Percentiles rank a stretch among this genome's conserved stretches.
phyloP scores from a whole-genome alignment of 1,140 invertebrate species.

The Heliothis subflexa region DNA sequence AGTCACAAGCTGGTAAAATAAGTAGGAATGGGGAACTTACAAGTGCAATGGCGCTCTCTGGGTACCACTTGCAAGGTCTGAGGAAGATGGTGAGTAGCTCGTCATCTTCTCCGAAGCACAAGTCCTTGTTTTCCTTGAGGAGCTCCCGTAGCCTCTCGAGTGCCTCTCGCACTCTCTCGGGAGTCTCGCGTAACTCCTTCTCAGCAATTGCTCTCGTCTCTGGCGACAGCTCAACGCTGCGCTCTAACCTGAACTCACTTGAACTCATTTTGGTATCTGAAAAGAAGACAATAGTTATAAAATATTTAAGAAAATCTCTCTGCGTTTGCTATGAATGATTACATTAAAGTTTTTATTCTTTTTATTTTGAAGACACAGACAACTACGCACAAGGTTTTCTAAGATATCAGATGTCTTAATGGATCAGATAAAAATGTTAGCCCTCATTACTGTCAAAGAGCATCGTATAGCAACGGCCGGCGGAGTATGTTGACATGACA shows the following conservation, averaged over 20 bases:
- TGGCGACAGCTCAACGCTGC: slow-evolving; percentile 74
- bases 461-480: slow-evolving; percentile 10
- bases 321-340: background rate
- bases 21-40: slow-evolving; percentile 80
- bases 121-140: slow-evolving; percentile 88
- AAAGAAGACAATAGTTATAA: background rate
- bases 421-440: slow-evolving; percentile 6
- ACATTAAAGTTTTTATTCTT: background rate
- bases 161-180: slow-evolving; percentile 88
- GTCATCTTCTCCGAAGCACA: slow-evolving; percentile 90
- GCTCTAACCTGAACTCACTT: slow-evolving; percentile 78
- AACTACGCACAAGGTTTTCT: background rate
- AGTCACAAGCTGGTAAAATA: background rate
- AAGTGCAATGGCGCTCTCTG: slow-evolving; percentile 91
- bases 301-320: background rate
- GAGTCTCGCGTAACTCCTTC: slow-evolving; percentile 90
- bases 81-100: slow-evolving; percentile 91
- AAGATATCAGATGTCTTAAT: background rate
- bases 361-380: background rate
- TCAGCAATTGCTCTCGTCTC: slow-evolving; percentile 87
- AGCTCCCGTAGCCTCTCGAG: slow-evolving; percentile 88
- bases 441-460: slow-evolving; percentile 43
- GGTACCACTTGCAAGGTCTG: slow-evolving; percentile 92
- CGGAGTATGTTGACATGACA: slow-evolving; percentile 53
- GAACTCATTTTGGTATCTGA: slow-evolving; percentile 65